A percentile compares a stretch with the other conserved stretches of the same genome.
These are phyloP conservation scores for Tachina lurida DNA, from an alignment of 2,888 invertebrate genomes.

Conservation along the genomic window DNA sequence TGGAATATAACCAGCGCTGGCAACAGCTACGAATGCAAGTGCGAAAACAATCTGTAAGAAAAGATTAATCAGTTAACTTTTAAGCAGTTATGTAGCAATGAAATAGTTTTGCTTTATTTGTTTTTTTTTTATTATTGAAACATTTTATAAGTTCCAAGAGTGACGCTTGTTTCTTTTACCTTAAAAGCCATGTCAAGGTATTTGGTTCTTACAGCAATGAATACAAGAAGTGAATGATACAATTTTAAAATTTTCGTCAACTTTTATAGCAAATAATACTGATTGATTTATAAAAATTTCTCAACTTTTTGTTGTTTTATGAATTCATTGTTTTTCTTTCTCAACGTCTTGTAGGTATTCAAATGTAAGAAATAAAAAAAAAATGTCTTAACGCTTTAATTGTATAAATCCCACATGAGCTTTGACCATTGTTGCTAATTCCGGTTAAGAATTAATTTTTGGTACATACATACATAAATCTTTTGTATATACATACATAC, in stretches of 20 bases:
- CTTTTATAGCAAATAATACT: constrained; percentile 76
- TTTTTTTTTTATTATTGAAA: background rate
- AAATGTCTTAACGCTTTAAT: constrained; percentile 2
- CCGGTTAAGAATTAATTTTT: constrained; percentile 54
- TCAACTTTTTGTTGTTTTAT: background rate
- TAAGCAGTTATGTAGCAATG: constrained; percentile 73
- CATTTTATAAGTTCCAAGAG: background rate
- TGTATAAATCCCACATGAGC: constrained; percentile 37
- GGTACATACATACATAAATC: background rate
- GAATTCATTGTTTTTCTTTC: background rate
- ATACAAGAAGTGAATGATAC: constrained; percentile 77
- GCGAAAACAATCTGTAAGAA: constrained; percentile 78
- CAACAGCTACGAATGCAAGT: constrained; percentile 78
- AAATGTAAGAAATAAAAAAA: constrained; percentile 10
- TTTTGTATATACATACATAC: background rate
- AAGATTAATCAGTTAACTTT: constrained; percentile 74
- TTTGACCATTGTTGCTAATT: constrained; percentile 35
- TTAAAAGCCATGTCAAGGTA: constrained; percentile 78
- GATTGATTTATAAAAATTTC: background rate
- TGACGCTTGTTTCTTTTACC: constrained; percentile 69
- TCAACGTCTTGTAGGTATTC: background rate
- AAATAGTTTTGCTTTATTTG: background rate
- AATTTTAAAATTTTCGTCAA: constrained; percentile 69
- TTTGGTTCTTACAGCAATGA: constrained; percentile 77
- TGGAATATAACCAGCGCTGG: constrained; percentile 79